Conservation (phyloP, 2,797 vertebrate species). For the Acanthurus tractus region DNA sequence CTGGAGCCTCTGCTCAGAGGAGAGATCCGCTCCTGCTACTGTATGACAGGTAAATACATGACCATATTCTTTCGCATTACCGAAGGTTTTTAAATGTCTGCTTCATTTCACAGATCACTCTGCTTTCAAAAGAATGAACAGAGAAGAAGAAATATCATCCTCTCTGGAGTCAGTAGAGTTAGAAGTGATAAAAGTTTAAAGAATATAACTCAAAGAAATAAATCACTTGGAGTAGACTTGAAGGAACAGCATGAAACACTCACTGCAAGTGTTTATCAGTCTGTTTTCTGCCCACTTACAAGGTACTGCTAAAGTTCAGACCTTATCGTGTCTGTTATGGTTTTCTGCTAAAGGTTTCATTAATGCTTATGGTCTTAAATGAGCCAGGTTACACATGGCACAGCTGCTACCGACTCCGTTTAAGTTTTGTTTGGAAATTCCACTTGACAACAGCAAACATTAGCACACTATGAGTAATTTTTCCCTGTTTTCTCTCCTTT, state of each 20-base stretch:
- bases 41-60: conserved; percentile 92
- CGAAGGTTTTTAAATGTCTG: neutral
- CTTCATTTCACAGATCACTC: neutral
- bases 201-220: neutral
- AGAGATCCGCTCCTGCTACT: conserved; percentile 94
- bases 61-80: neutral
- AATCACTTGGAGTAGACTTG: neutral
- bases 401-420: neutral
- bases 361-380: neutral
- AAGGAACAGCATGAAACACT: neutral
- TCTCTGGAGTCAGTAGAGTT: neutral
- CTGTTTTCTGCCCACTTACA: neutral
- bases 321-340: neutral
- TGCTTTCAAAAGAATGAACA: neutral
- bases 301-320: neutral
- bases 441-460: conserved; percentile 8
- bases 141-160: neutral
- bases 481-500: conserved; percentile 46
- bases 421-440: conserved; percentile 13
- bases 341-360: conserved; percentile 2
- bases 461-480: conserved; percentile 36
- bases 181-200: neutral
- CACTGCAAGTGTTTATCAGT: neutral
- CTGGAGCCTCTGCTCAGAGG: conserved; percentile 93
- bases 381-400: neutral